A percentile compares a stretch with the other conserved stretches of the same genome.
phyloP scores from a whole-genome alignment of 1,140 invertebrate species.

The Thaumetopoea pityocampa region DNA sequence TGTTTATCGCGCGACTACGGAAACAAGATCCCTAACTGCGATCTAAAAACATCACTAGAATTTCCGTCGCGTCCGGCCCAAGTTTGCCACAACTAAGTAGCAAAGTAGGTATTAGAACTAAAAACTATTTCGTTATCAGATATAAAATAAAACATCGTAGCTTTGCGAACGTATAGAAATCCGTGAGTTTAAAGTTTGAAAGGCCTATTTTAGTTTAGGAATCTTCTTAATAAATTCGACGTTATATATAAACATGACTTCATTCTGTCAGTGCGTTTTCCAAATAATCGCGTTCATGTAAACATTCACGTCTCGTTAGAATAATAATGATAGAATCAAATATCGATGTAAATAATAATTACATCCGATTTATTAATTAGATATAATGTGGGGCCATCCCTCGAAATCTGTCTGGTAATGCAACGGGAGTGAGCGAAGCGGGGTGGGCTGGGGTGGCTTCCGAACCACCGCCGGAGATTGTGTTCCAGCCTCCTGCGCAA shows the following conservation, averaged over 20 bases:
- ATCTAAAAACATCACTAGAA: slow-evolving; percentile 48
- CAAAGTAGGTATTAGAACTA: not conserved
- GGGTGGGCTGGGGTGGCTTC: slow-evolving; percentile 26
- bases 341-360: slow-evolving; percentile 9
- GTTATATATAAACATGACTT: too few species aligned
- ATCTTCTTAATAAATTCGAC: too few species aligned
- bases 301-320: too few species aligned
- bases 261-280: too few species aligned
- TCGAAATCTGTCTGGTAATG: slow-evolving; percentile 23
- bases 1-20: slow-evolving; percentile 53
- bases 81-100: slow-evolving; percentile 15
- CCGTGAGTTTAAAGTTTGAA: too few species aligned
- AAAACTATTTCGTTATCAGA: slow-evolving; percentile 7
- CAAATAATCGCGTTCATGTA: too few species aligned
- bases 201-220: too few species aligned
- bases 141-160: too few species aligned
- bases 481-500: slow-evolving; percentile 59
- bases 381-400: slow-evolving; percentile 11
- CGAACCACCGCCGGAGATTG: slow-evolving; percentile 61
- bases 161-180: too few species aligned
- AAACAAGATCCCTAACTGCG: slow-evolving; percentile 48
- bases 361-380: slow-evolving; percentile 24
- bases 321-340: too few species aligned
- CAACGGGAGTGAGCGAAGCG: slow-evolving; percentile 22
- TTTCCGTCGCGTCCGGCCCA: slow-evolving; percentile 32